Evolutionary conservation across 23 tunicate species (phyloP), one percentile per base, ranked within the genome.

Genomic region (Trididemnum nubilum): DNA sequence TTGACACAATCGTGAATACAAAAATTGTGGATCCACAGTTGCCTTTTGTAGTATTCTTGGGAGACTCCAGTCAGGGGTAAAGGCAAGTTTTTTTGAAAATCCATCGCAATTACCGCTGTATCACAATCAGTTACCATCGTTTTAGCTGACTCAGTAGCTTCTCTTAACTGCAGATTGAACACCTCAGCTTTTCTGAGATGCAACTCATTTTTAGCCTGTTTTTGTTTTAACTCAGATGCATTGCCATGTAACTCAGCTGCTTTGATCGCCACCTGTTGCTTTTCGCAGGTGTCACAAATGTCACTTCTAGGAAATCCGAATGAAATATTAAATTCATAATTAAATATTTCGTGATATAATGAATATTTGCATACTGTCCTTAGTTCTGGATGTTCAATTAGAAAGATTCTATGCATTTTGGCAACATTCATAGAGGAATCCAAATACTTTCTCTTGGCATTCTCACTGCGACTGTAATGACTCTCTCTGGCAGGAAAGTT

Each of bases 301-400:
- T 69, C 75, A 69, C 75, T 30, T 5, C 75, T 18, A 29, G 75
- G 75, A 33, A 29, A 69, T 69, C 75, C 75, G 23, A 69, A 69
- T 9, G 38, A 36, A n/a, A 69, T 69, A 33, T 69, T 69, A 5
- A 69, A 69, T 33, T 69, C 75, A 33, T 69, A 33, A 15, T 30
- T 69, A 32, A 69, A 69, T 29, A 69, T 69, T 28, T 69, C 9
- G 5, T 30, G 23, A 32, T 69, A 69, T 15, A 69, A 5, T 12
- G 23, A 7, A 23, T 69, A 69, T 32, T 69, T 69, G 38, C 75
- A 69, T 7, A 33, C 15, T 22, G 19, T 28, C 9, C 15, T 32
- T 5, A 69, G n/a, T 36, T 30, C 38, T 31, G 75, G 75, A 32
- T 31, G 25, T 69, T 69, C 75, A 30, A 7, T 7, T 29, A 69